phyloP scores from a whole-genome alignment of 1,140 invertebrate genomes.

The Phocides pigmalion region DNA sequence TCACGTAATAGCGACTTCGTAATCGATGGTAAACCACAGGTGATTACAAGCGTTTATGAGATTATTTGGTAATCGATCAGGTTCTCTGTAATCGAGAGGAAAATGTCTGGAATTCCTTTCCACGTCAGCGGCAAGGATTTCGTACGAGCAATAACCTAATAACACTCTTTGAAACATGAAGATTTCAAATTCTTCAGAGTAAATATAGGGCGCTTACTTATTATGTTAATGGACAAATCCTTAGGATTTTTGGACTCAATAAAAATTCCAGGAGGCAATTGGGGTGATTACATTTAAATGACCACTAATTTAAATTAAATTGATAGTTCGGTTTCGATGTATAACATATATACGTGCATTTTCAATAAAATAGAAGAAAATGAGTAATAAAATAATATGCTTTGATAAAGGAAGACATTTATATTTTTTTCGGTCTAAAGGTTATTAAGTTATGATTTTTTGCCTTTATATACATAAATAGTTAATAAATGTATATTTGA shows the following conservation, averaged over 20 bases:
- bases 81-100: constrained; percentile 62
- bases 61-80: constrained; percentile 71
- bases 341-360: not conserved
- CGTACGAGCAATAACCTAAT: constrained; percentile 38
- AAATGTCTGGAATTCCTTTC: constrained; percentile 56
- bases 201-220: constrained; percentile 24
- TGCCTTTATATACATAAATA: too few relatives aligned
- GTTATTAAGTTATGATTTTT: too few relatives aligned
- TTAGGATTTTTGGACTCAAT: constrained; percentile 17
- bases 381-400: constrained; percentile 9
- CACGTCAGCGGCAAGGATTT: constrained; percentile 37
- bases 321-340: not conserved
- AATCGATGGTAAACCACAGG: constrained; percentile 67
- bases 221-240: constrained; percentile 26
- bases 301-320: constrained; percentile 4
- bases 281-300: constrained; percentile 12
- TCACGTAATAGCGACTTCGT: constrained; percentile 59
- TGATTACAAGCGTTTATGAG: constrained; percentile 75
- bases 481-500: too few relatives aligned
- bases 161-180: constrained; percentile 39
- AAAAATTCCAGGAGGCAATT: constrained; percentile 31
- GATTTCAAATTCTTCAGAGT: constrained; percentile 29
- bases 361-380: not conserved
- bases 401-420: too few relatives aligned
- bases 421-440: too few relatives aligned